A percentile compares a stretch with the other conserved stretches of the same genome.
These are phyloP conservation scores for Heliconius hewitsoni DNA, from an alignment of 1,140 invertebrate species.

Conservation along the genomic window DNA sequence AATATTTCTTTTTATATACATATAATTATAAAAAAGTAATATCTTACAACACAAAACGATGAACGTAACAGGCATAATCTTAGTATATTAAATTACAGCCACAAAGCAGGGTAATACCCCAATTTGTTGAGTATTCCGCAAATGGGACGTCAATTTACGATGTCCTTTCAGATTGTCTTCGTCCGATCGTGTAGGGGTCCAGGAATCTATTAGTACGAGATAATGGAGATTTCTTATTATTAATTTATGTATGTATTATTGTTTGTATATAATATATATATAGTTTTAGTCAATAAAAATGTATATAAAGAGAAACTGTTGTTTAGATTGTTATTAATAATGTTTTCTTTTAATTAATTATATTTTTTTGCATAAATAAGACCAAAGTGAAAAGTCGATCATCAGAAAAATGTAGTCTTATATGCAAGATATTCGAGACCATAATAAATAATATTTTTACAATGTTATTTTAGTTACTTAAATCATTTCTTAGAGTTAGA, in stretches of 20 bases:
- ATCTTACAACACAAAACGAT: neutral
- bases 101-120: conserved; percentile 17
- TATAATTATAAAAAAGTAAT: neutral
- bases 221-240: neutral
- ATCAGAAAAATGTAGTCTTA: no score
- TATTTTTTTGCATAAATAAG: no score
- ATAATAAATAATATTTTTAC: no score
- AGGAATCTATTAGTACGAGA: neutral
- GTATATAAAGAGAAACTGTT: no score
- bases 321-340: no score
- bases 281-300: neutral
- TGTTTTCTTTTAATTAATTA: no score
- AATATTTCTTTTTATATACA: neutral
- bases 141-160: conserved; percentile 21
- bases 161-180: conserved; percentile 12
- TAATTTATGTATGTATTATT: neutral
- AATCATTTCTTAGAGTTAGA: no score
- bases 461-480: no score
- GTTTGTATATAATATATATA: neutral
- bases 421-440: no score
- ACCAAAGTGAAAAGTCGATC: no score
- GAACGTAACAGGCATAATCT: conserved; percentile 9
- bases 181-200: neutral
- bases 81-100: conserved; percentile 15
- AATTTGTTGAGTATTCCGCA: conserved; percentile 20